Conservation (phyloP, 2,113 vertebrate genomes). For the Struthidea cinerea region DNA sequence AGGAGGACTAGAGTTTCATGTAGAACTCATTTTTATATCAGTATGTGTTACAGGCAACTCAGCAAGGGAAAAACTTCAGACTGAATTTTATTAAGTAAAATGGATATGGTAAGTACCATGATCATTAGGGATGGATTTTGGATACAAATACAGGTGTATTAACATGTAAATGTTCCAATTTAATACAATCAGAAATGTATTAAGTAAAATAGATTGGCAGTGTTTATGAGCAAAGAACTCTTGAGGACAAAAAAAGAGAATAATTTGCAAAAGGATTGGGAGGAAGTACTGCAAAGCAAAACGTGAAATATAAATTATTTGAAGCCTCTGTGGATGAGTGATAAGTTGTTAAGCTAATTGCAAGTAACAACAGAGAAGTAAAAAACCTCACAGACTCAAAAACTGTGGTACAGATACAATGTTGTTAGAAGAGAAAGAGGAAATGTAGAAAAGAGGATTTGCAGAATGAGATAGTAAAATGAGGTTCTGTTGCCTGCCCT, state of each 20-base stretch:
- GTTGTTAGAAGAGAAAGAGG: neutral
- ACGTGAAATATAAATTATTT: slow-evolving; percentile 2
- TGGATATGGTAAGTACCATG: neutral
- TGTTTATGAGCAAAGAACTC: slow-evolving; percentile 41
- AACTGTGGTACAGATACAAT: neutral
- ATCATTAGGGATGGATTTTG: slow-evolving; percentile 32
- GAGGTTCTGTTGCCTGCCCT: neutral
- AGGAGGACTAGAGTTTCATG: slow-evolving; percentile 20
- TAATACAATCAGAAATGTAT: slow-evolving; percentile 45
- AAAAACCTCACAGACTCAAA: neutral
- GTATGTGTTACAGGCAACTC: slow-evolving; percentile 36
- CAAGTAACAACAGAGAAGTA: neutral
- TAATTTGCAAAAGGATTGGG: neutral
- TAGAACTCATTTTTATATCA: slow-evolving; percentile 49
- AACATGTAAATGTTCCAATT: slow-evolving; percentile 43
- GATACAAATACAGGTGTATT: slow-evolving; percentile 53
- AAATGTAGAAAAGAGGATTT: neutral
- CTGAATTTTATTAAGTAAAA: slow-evolving; percentile 56
- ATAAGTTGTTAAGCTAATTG: slow-evolving; percentile 31
- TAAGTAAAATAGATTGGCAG: slow-evolving; percentile 41
- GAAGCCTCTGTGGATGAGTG: slow-evolving; percentile 12
- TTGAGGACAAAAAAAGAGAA: neutral
- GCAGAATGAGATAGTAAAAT: neutral
- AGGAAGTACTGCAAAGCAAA: neutral
- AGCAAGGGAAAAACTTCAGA: slow-evolving; percentile 46